phyloP scores from a whole-genome alignment of 2,113 vertebrate species.

The Eulemur macaco region DNA sequence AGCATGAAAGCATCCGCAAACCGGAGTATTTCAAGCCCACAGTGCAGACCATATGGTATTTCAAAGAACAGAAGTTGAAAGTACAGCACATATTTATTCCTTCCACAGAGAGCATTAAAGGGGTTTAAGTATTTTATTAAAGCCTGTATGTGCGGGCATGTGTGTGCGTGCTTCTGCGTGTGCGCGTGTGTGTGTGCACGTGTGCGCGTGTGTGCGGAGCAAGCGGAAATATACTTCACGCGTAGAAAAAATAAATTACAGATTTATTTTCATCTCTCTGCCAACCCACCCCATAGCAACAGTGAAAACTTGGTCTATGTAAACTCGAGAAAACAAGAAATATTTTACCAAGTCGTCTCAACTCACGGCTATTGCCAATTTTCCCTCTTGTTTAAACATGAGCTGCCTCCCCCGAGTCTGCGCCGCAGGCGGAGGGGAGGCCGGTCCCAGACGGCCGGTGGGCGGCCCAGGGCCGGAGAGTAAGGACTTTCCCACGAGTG shows the following conservation, averaged over 20 bases:
- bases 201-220: background rate
- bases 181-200: background rate
- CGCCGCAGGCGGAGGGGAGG: background rate
- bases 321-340: constrained; percentile 83
- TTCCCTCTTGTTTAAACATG: background rate
- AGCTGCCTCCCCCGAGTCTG: background rate
- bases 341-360: constrained; percentile 58
- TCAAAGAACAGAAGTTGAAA: constrained; percentile 81
- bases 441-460: background rate
- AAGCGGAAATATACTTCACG: constrained; percentile 73
- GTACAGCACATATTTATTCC: constrained; percentile 70
- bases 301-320: constrained; percentile 72
- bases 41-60: constrained; percentile 77
- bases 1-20: constrained; percentile 77
- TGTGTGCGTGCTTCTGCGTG: background rate
- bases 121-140: constrained; percentile 69
- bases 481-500: no score
- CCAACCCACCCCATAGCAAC: constrained; percentile 78
- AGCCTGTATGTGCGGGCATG: constrained; percentile 61
- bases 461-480: background rate
- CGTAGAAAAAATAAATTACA: constrained; percentile 68
- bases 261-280: constrained; percentile 79
- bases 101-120: constrained; percentile 68
- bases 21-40: constrained; percentile 79
- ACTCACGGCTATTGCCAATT: background rate